Base-by-base conservation (phyloP, 1,140 invertebrate genomes). In the Trachymyrmex cornetzi region DNA sequence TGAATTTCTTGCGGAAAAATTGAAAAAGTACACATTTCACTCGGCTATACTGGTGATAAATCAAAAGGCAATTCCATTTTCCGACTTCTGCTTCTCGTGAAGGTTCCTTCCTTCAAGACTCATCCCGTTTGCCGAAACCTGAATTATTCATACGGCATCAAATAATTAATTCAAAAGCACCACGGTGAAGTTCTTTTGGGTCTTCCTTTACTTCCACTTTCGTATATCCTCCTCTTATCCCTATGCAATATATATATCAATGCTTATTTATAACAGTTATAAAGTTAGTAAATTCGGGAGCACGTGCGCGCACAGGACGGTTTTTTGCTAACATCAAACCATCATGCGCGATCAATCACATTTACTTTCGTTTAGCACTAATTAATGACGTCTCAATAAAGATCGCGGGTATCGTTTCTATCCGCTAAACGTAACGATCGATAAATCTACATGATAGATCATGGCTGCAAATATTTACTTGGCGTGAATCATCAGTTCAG, bases 141-240 rank as follows among this genome's bases (percentile, higher is more conserved):
- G 89, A 92, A 92, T 92, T 89, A 92, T 92, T 91, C 91, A 92
- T 92, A 69, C 5, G 63, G 71, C 85, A 88, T 91, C 79, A 66
- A 91, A 92, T 92, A 92, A 92, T 92, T 92, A 89, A 92, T 92
- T 92, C 89, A 89, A 89, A 87, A 77, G 88, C 89, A 91, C 79
- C 74, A 87, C 80, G 67, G 22, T 57, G 24, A 27, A 53, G 50
- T 87, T 85, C 53, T 88, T 88, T 89, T 89, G 30, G 59, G 34
- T 27, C 57, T 79, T 24, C 48, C 74, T 55, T 38, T 38, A 22
- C 12, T 74, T 66, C 64, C 59, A 67, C 61, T 75, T 80, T 75
- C 74, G 57, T 38, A n/a, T 79, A 22, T 44, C 64, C 12, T 64
- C 44, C 61, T 38, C 22, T 27, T 72, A 53, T 59, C 50, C 50